Conservation (phyloP, 2,113 vertebrate genomes). For the Redunca redunca region DNA sequence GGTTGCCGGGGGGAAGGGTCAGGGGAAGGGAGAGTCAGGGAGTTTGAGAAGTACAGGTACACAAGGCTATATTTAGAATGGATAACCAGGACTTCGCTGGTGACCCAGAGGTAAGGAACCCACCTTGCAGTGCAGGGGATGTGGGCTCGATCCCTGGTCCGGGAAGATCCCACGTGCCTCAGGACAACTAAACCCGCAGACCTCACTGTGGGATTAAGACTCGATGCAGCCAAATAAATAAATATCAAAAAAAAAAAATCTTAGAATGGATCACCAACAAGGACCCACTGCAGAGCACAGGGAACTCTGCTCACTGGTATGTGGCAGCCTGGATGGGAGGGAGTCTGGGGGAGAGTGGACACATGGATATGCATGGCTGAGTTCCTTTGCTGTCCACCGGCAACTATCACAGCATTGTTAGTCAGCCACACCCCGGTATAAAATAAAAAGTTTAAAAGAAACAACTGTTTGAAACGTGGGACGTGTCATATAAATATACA, state of each 20-base stretch:
- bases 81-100: neutral
- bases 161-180: neutral
- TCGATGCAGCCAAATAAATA: neutral
- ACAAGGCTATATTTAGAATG: neutral
- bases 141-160: neutral
- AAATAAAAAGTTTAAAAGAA: neutral
- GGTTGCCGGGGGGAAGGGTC: neutral
- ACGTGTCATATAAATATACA: neutral
- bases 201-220: neutral
- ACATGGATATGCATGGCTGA: neutral
- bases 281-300: neutral
- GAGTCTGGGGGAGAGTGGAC: neutral
- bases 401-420: neutral
- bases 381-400: neutral
- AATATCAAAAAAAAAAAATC: neutral
- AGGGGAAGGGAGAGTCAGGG: neutral
- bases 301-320: neutral
- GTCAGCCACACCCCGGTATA: neutral
- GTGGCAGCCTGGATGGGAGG: neutral
- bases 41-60: neutral
- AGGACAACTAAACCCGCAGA: neutral
- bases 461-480: neutral
- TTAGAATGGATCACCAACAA: neutral
- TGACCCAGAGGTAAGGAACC: neutral
- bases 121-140: neutral